These are phyloP conservation scores for Phortica okadai DNA, from an alignment of 2,888 invertebrate genomes.

Conservation along the genomic window DNA sequence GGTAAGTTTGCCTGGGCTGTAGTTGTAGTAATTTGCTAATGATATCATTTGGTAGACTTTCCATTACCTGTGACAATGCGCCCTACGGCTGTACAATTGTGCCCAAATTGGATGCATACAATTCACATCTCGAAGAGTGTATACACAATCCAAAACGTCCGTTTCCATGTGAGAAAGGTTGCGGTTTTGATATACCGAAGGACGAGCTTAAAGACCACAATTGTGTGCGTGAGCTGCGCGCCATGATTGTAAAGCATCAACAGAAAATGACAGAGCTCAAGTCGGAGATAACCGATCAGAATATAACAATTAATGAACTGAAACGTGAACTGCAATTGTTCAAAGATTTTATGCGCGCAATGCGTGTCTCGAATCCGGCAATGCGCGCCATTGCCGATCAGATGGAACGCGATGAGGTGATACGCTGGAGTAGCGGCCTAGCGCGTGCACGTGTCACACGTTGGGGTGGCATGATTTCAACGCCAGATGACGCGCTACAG, in stretches of 20 bases:
- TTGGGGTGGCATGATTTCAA: conserved; percentile 99
- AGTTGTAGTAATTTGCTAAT: background rate
- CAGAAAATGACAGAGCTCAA: conserved; percentile 91
- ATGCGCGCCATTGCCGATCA: conserved; percentile 95
- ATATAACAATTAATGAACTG: conserved; percentile 91
- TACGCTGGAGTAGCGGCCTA: conserved; percentile 90
- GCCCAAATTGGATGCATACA: conserved; percentile 90
- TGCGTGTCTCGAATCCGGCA: conserved; percentile 93
- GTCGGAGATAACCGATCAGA: conserved; percentile 90
- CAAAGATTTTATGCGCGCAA: conserved; percentile 95
- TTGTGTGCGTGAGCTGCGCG: conserved; percentile 91
- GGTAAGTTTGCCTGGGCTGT: conserved; percentile 76
- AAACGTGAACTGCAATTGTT: conserved; percentile 91
- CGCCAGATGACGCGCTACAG: conserved; percentile 95
- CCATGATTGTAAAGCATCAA: conserved; percentile 90
- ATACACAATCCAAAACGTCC: conserved; percentile 96
- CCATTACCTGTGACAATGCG: conserved; percentile 94
- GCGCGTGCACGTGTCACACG: conserved; percentile 92
- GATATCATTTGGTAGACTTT: conserved; percentile 79
- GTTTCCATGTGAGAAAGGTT: conserved; percentile 94
- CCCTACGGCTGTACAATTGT: conserved; percentile 90
- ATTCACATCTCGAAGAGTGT: conserved; percentile 93
- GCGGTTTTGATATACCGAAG: conserved; percentile 95
- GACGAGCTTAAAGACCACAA: conserved; percentile 96
- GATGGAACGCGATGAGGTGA: conserved; percentile 95